Conservation (phyloP, 2,797 vertebrate genomes). For the Tadarida brasiliensis region DNA sequence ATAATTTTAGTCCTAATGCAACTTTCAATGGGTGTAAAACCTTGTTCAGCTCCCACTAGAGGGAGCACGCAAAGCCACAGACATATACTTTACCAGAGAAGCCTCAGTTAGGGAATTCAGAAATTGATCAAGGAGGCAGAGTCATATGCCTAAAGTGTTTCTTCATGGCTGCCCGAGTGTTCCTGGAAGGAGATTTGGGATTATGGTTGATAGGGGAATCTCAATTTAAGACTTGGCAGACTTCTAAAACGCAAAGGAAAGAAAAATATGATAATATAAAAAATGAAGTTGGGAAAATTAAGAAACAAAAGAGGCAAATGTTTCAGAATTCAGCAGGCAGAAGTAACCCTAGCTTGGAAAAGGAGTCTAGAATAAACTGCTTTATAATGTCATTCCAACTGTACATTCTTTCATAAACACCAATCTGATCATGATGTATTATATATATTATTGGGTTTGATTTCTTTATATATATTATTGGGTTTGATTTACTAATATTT, state of each 20-base stretch:
- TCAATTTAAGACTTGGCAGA: neutral
- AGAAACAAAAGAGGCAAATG: neutral
- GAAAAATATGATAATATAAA: neutral
- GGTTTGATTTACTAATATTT: neutral
- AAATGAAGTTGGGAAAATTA: conserved; percentile 12
- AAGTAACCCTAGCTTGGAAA: neutral
- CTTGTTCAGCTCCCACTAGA: neutral
- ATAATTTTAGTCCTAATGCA: conserved; percentile 29
- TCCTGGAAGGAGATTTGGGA: neutral
- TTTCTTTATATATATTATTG: neutral
- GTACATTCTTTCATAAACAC: neutral
- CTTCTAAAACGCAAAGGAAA: neutral
- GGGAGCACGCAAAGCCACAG: neutral
- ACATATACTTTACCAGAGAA: neutral
- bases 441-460: neutral
- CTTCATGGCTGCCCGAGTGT: neutral
- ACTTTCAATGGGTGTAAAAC: neutral
- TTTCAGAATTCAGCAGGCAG: neutral
- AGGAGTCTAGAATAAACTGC: neutral
- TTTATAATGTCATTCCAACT: neutral
- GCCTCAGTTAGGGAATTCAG: neutral
- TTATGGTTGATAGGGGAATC: neutral
- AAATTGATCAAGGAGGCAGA: neutral
- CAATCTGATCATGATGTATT: neutral
- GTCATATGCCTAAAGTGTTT: neutral